Evolutionary conservation across 92 coral and sea anemone genomes (phyloP).

Genomic region (Ricordea florida): DNA sequence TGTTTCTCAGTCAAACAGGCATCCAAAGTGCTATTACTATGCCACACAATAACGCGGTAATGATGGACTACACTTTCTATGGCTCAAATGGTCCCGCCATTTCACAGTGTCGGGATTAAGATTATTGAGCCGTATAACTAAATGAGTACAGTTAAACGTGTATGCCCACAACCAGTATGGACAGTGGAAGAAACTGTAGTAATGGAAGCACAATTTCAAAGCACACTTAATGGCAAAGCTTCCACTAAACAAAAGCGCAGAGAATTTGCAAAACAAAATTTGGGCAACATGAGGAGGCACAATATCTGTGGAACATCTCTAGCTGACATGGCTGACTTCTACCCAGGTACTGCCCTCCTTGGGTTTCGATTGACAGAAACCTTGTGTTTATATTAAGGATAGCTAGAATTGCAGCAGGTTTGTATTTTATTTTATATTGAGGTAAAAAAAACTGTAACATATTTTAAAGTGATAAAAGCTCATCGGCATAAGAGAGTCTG

Average conservation of each 20-base stretch:
- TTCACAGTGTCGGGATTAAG: slow-evolving; percentile 46
- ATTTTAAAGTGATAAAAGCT: no score
- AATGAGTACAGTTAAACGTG: slow-evolving; percentile 23
- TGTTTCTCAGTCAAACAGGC: slow-evolving; percentile 36
- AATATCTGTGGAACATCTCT: slow-evolving; percentile 16
- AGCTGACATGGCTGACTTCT: slow-evolving; percentile 23
- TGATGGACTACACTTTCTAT: slow-evolving; percentile 46
- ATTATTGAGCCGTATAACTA: slow-evolving; percentile 44
- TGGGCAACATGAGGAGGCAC: slow-evolving; percentile 42
- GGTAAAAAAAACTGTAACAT: neutral
- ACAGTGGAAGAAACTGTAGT: slow-evolving; percentile 27
- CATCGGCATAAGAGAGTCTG: no score
- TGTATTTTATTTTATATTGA: neutral
- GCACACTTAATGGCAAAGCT: slow-evolving; percentile 11
- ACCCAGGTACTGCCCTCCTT: slow-evolving; percentile 40
- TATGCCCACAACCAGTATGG: slow-evolving; percentile 54
- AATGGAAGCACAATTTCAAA: slow-evolving; percentile 11
- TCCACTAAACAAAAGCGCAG: slow-evolving; percentile 36
- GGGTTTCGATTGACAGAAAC: slow-evolving; percentile 42
- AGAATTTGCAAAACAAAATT: slow-evolving; percentile 47
- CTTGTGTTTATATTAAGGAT: slow-evolving; percentile 34
- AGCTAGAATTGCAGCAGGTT: slow-evolving; percentile 47
- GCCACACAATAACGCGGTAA: slow-evolving; percentile 6
- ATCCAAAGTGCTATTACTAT: slow-evolving; percentile 21
- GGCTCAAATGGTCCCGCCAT: slow-evolving; percentile 65